Evolutionary conservation across 92 coral and sea anemone genomes (phyloP).

Genomic region (Paramuricea clavata): DNA sequence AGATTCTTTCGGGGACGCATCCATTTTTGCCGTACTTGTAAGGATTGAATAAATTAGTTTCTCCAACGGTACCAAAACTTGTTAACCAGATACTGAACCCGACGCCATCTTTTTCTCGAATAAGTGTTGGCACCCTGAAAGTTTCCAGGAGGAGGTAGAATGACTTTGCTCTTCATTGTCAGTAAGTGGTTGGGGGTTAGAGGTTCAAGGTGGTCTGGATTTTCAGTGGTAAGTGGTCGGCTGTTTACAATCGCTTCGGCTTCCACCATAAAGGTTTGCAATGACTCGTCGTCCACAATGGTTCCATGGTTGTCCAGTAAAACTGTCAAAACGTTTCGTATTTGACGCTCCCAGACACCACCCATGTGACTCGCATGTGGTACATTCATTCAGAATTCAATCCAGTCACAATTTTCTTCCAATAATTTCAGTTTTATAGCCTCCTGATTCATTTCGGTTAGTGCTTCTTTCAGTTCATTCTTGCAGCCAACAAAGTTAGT

Average conservation of each 20-base stretch:
- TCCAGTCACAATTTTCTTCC: conserved; percentile 42
- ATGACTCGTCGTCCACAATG: conserved; percentile 41
- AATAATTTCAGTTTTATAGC: not conserved
- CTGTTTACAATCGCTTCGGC: conserved; percentile 39
- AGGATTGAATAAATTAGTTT: too few relatives aligned
- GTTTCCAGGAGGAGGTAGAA: too few relatives aligned
- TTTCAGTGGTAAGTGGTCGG: too few relatives aligned
- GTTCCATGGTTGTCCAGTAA: conserved; percentile 16
- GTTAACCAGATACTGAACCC: too few relatives aligned
- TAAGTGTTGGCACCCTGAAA: too few relatives aligned
- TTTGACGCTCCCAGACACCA: conserved; percentile 51
- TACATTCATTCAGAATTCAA: conserved; percentile 28
- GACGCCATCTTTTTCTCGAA: too few relatives aligned
- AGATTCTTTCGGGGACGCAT: too few relatives aligned
- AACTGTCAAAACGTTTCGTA: conserved; percentile 12
- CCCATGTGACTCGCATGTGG: conserved; percentile 52
- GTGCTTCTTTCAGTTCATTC: conserved; percentile 18
- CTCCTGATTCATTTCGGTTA: conserved; percentile 23
- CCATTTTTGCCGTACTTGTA: too few relatives aligned
- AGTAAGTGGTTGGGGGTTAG: too few relatives aligned
- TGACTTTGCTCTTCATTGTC: too few relatives aligned
- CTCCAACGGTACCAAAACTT: too few relatives aligned
- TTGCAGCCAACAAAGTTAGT: conserved; percentile 53
- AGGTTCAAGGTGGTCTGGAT: too few relatives aligned
- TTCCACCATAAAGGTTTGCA: conserved; percentile 30